Conservation (phyloP, 2,113 vertebrate species). For the Callopanchax toddi region DNA sequence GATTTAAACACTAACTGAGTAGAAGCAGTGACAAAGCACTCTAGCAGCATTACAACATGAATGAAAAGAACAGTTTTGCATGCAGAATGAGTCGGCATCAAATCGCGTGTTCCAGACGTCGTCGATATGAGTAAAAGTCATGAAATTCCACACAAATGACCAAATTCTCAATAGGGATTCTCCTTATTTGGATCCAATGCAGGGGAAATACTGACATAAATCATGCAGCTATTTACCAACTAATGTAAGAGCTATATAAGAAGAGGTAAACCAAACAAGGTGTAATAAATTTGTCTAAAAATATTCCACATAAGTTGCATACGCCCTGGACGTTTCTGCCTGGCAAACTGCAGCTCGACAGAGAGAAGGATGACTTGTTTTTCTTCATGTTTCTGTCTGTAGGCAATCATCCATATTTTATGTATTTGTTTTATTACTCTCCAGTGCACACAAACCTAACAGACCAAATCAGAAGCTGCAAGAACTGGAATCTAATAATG, state of each 20-base stretch:
- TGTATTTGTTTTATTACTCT: background rate
- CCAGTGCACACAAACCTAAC: background rate
- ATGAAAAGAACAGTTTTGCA: conserved; percentile 5
- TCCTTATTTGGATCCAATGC: background rate
- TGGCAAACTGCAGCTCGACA: conserved; percentile 18
- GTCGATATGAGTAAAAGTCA: too few species aligned
- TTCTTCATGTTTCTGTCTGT: conserved; percentile 27
- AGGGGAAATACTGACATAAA: background rate
- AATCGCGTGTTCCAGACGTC: too few species aligned
- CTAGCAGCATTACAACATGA: conserved; percentile 9
- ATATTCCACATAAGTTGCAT: conserved; percentile 38
- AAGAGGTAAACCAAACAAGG: background rate
- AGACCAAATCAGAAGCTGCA: background rate
- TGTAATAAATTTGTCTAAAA: too few species aligned
- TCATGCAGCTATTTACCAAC: background rate
- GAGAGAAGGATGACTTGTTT: conserved; percentile 21
- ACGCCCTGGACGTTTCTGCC: conserved; percentile 19
- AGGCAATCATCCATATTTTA: conserved; percentile 38
- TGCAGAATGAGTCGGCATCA: conserved; percentile 26
- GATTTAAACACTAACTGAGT: conserved; percentile 49
- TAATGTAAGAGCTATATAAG: background rate
- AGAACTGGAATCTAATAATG: conserved; percentile 8
- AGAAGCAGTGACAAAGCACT: conserved; percentile 15
- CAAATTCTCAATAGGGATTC: too few species aligned
- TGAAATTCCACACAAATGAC: too few species aligned